These are phyloP conservation scores for Thamnophis elegans DNA, from an alignment of 2,797 vertebrate genomes.

Conservation along the genomic window DNA sequence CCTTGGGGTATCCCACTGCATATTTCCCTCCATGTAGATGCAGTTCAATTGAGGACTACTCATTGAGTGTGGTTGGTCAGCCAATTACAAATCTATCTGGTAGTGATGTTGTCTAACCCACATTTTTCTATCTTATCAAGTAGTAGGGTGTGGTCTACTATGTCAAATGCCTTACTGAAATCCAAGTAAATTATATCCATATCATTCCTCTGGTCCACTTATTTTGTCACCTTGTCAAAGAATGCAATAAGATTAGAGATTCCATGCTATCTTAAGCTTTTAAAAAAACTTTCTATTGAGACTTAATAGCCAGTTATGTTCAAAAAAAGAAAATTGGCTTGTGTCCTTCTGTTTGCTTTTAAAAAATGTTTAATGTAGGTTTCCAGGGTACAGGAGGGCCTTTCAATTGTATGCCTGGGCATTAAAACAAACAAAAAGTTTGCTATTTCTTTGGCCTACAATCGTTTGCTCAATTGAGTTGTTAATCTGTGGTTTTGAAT, in stretches of 20 bases:
- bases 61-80: too few relatives aligned
- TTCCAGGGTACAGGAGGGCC: slow-evolving; percentile 19
- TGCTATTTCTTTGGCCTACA: slow-evolving; percentile 30
- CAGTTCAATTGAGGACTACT: too few relatives aligned
- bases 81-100: too few relatives aligned
- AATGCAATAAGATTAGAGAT: background rate
- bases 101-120: too few relatives aligned
- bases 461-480: slow-evolving; percentile 30
- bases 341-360: slow-evolving; percentile 1
- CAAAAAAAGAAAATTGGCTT: slow-evolving; percentile 27
- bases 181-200: too few relatives aligned
- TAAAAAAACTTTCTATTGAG: rapidly evolving
- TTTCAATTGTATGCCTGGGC: slow-evolving; percentile 1
- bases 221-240: too few relatives aligned
- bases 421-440: slow-evolving; percentile 15
- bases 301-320: background rate
- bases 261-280: slow-evolving; percentile 4
- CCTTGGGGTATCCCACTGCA: too few relatives aligned
- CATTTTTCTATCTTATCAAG: too few relatives aligned
- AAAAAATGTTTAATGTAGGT: slow-evolving; percentile 1
- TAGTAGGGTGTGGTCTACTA: too few relatives aligned
- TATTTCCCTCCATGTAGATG: too few relatives aligned
- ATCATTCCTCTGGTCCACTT: too few relatives aligned
- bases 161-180: too few relatives aligned
- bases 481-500: slow-evolving; percentile 42